Base-by-base conservation (phyloP, 64 coral and sea anemone species). In the Montipora capricornis region DNA sequence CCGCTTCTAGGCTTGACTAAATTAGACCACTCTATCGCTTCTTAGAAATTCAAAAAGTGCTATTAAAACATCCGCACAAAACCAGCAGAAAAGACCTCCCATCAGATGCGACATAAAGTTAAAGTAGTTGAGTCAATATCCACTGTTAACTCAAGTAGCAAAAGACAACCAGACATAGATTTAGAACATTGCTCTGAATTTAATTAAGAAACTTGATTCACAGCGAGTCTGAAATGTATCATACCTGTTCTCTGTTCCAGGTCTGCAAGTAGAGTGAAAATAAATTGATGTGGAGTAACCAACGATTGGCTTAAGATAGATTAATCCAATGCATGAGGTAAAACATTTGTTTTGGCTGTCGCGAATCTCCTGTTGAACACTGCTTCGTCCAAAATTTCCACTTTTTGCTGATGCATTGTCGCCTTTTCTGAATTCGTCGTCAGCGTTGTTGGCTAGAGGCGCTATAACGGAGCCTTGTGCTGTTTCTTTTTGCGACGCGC, bases 281-380 rank as follows among this genome's bases (percentile, higher is more conserved):
- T 73, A 86, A 16, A 86, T 59, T 86, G 82, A 49, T 6, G 82
- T 86, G 3, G 82, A 73, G 47, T 49, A 86, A 12, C 44, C 62
- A 49, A 86, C 82, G 10, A 48, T 2, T 7, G 82, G 82, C 17
- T 86, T 86, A 49, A 86, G 64, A 17, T 71, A 86, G 17, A 86
- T 71, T 12, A 86, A 49, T 49, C 82, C 82, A n/a, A 86, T 86
- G 11, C 47, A 59, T 19, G 64, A 86, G 16, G 16, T 86, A 48
- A 8, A 67, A 46, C 1, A 15, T 0, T 37, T 47, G 13, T 71
- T 71, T 2, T 17, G 2, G 19, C 13, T 6, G 7, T 46, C 19
- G 1, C 6, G 45, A 19, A 22, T 44, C 1, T 51, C 26, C 16
- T 55, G 7, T 7, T 12, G 60, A 64, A 16, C 82, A 4, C 0